These are phyloP conservation scores for Ophiodon elongatus DNA, from an alignment of 2,113 vertebrate genomes.

Conservation along the genomic window DNA sequence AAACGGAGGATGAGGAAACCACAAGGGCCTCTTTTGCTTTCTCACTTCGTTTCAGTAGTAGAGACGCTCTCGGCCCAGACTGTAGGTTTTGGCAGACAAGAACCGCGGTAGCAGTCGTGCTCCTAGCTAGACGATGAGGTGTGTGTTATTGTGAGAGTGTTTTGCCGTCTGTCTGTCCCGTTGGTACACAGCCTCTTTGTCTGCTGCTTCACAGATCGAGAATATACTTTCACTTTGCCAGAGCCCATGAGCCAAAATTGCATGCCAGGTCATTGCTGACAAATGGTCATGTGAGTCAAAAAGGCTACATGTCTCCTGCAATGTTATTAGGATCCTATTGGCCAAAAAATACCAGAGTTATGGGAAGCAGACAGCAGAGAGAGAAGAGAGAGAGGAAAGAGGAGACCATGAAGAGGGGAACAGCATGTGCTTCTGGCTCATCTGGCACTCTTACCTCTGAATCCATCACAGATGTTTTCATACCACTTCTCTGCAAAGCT, in stretches of 20 bases:
- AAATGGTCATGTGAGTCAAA: slow-evolving; percentile 9
- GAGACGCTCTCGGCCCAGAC: slow-evolving; percentile 33
- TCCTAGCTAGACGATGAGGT: slow-evolving; percentile 70
- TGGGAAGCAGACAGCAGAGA: slow-evolving; percentile 26
- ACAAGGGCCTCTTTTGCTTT: slow-evolving; percentile 42
- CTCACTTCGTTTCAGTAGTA: slow-evolving; percentile 38
- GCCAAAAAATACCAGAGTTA: slow-evolving; percentile 11
- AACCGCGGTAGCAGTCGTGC: slow-evolving; percentile 43
- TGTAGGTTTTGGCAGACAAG: slow-evolving; percentile 40
- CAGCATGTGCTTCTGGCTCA: slow-evolving; percentile 80
- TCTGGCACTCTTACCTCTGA: slow-evolving; percentile 58
- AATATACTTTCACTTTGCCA: slow-evolving; percentile 31
- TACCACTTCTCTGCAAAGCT: slow-evolving; percentile 53
- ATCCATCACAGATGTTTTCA: slow-evolving; percentile 80
- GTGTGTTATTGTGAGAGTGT: slow-evolving; percentile 57
- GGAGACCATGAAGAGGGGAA: slow-evolving; percentile 64
- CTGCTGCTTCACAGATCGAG: slow-evolving; percentile 38
- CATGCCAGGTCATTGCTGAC: not conserved
- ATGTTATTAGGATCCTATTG: not conserved
- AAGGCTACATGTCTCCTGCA: not conserved
- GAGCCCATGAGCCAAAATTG: slow-evolving; percentile 17
- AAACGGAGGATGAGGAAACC: slow-evolving; percentile 41
- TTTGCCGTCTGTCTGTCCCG: slow-evolving; percentile 48
- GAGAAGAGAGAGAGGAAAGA: slow-evolving; percentile 10
- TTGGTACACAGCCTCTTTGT: slow-evolving; percentile 34